phyloP scores from a whole-genome alignment of 2,113 vertebrate species.

The Zosterops borbonicus region DNA sequence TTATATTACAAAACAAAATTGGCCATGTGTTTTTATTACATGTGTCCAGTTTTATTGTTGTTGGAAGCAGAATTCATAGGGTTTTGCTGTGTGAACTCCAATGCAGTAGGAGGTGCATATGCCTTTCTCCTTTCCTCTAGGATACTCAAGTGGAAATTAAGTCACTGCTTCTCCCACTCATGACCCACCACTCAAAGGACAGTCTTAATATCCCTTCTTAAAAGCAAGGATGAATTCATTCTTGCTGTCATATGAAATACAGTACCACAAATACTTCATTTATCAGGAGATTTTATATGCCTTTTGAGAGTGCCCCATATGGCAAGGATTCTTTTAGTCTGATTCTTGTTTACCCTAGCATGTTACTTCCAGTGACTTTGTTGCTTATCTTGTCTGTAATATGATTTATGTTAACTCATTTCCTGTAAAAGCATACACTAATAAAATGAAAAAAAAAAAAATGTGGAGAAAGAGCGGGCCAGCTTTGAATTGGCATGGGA shows the following conservation, averaged over 20 bases:
- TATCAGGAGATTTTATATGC: constrained; percentile 41
- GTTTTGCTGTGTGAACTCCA: background rate
- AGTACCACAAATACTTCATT: constrained; percentile 31
- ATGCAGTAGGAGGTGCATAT: background rate
- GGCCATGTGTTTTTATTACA: background rate
- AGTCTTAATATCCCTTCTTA: background rate
- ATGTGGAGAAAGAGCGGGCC: background rate
- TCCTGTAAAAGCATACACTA: constrained; percentile 40
- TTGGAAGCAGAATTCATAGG: background rate
- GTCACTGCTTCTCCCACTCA: background rate
- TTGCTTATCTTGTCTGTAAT: constrained; percentile 52
- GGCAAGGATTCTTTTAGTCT: constrained; percentile 24
- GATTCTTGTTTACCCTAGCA: constrained; percentile 47
- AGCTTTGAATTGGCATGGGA: constrained; percentile 29
- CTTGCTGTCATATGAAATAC: background rate
- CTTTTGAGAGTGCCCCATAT: constrained; percentile 3
- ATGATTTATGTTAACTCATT: constrained; percentile 57
- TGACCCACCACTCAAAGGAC: background rate
- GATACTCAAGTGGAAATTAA: background rate
- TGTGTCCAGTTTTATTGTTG: background rate
- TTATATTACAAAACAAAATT: background rate
- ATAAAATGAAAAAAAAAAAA: constrained; percentile 40
- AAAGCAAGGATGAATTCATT: background rate
- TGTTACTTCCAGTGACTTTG: constrained; percentile 42
- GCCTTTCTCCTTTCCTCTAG: background rate